Conservation (phyloP, 2,888 invertebrate genomes). For the Podotricha telesiphe region DNA sequence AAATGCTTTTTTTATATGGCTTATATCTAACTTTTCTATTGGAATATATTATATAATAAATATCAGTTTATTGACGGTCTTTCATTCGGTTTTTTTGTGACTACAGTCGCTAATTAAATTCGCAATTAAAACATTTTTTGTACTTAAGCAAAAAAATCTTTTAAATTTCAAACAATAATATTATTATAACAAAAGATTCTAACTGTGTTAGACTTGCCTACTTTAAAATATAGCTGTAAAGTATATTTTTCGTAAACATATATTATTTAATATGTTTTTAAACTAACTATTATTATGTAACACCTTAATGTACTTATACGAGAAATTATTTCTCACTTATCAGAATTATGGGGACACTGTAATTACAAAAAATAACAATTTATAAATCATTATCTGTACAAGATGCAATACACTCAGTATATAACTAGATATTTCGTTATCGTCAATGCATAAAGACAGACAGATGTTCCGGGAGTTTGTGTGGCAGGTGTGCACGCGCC, state of each 20-base stretch:
- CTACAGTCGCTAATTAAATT: conserved; percentile 1
- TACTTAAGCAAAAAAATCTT: not conserved
- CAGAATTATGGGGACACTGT: not conserved
- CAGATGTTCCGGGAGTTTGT: conserved; percentile 59
- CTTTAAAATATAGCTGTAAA: too few species aligned
- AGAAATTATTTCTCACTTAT: not conserved
- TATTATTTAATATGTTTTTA: too few species aligned
- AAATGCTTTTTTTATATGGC: too few species aligned
- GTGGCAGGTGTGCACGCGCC: conserved; percentile 70
- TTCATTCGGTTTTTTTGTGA: not conserved
- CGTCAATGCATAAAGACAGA: conserved; percentile 59
- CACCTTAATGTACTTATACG: not conserved
- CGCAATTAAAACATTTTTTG: conserved; percentile 8
- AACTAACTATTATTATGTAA: not conserved
- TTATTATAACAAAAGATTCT: not conserved
- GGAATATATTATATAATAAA: too few species aligned
- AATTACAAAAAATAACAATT: conserved; percentile 8
- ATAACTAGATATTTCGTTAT: conserved; percentile 42
- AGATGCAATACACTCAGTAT: conserved; percentile 19
- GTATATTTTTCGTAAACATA: too few species aligned
- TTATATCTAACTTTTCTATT: too few species aligned
- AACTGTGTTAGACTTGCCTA: too few species aligned
- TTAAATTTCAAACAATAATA: conserved; percentile 6
- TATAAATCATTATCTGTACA: not conserved
- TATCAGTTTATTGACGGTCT: not conserved